Base-by-base conservation (phyloP, 2,888 invertebrate genomes). In the Thymelicus lineola region DNA sequence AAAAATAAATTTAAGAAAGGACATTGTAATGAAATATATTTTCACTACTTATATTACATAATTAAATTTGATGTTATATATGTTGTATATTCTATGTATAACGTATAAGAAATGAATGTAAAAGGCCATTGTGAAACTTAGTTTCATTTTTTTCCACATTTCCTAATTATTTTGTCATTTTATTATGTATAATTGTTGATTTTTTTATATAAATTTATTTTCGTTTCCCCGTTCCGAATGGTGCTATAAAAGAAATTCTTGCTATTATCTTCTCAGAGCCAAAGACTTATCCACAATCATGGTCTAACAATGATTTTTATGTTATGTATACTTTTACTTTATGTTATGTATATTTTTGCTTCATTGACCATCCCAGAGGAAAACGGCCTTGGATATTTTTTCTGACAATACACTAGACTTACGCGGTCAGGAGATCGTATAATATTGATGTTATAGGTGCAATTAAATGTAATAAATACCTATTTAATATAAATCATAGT, bases 391-490 rank as follows among this genome's bases (percentile, higher is more conserved):
- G 75, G 76, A 74, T 79, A 77, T 79, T 82, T 84, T n/a, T 64
- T 70, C 79, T 82, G 88, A 88, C 84, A 87, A 89, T 89, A 61
- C 66, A 77, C 79, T 86, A 85, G 82, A 78, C 73, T 76, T 82
- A 79, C 78, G 77, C 80, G 79, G 80, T 81, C 77, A 75, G 74
- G 75, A 80, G 79, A 78, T 77, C 79, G 76, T 82, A 7, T 50
- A 82, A 82, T 79, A 82, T 90, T 77, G 84, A 90, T 90, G 90
- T 90, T 88, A 82, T 89, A 89, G 88, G 88, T 91, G 91, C 88
- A 89, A 89, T 89, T 91, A 88, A 87, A 88, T 87, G 85, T 91
- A 92, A 92, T 93, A 92, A 91, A 92, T 92, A 91, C 88, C 86
- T 93, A 93, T 93, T 92, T 93, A 92, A 92, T 91, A 89, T 86